phyloP scores from a whole-genome alignment of 1,140 invertebrate genomes.

The Spodoptera frugiperda region DNA sequence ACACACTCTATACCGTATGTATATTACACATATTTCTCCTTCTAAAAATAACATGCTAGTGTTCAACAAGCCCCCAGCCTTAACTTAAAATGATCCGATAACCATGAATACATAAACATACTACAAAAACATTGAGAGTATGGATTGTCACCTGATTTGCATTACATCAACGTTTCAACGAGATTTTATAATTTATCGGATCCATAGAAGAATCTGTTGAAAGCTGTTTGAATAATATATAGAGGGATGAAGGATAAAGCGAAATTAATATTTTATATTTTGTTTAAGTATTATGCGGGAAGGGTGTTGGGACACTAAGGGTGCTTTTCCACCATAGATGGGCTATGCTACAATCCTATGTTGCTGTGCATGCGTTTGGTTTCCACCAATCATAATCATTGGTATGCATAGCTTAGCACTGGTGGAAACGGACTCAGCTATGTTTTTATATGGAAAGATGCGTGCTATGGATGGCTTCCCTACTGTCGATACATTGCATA shows the following conservation, averaged over 20 bases:
- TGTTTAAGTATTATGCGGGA: constrained; percentile 44
- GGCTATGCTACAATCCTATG: no score
- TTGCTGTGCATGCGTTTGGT: no score
- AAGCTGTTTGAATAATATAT: constrained; percentile 64
- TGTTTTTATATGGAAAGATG: no score
- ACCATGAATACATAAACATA: constrained; percentile 54
- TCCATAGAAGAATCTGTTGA: constrained; percentile 60
- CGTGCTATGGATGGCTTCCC: no score
- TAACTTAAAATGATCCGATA: constrained; percentile 6
- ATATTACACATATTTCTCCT: no score
- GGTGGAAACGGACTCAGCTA: no score
- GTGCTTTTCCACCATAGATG: no score
- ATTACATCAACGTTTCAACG: constrained; percentile 60
- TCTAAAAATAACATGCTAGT: neutral
- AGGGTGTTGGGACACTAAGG: constrained; percentile 3
- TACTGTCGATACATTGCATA: no score
- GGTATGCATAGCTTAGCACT: no score
- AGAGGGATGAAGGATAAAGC: constrained; percentile 52
- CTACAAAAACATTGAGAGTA: constrained; percentile 37
- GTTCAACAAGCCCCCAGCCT: neutral
- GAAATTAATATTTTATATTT: constrained; percentile 61
- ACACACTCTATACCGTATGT: no score
- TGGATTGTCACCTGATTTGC: constrained; percentile 56
- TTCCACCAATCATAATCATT: no score
- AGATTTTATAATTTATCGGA: constrained; percentile 67